phyloP scores from a whole-genome alignment of 1,140 invertebrate genomes.

The Drosophila ananassae region DNA sequence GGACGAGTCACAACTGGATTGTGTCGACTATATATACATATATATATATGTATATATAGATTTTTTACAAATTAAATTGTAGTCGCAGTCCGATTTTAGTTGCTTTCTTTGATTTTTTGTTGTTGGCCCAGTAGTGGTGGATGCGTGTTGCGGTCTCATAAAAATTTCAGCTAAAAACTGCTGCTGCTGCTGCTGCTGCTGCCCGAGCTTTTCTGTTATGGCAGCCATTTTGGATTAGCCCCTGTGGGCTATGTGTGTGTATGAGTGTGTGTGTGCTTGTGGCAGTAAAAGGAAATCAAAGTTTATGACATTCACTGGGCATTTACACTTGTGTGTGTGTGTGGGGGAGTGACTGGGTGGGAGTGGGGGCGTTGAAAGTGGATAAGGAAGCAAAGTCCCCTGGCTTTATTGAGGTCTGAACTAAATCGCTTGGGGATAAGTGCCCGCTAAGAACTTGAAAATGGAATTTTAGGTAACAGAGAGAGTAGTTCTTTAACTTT shows the following conservation, averaged over 20 bases:
- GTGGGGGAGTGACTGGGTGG: neutral
- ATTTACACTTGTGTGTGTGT: constrained; percentile 43
- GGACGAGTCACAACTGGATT: constrained; percentile 27
- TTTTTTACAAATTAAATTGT: constrained; percentile 76
- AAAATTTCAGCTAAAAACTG: constrained; percentile 69
- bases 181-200: constrained; percentile 4
- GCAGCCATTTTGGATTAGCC: constrained; percentile 69
- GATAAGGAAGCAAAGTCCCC: constrained; percentile 20
- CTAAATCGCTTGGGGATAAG: constrained; percentile 7
- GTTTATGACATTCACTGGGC: constrained; percentile 73
- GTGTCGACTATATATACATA: constrained; percentile 13
- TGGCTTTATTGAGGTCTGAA: constrained; percentile 26
- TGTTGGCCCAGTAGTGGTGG: constrained; percentile 15
- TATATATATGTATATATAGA: constrained; percentile 20
- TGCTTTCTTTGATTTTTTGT: constrained; percentile 3
- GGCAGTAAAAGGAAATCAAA: constrained; percentile 67
- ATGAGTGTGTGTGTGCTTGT: constrained; percentile 1
- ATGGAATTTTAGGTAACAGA: neutral
- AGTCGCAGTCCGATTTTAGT: constrained; percentile 68
- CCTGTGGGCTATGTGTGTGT: constrained; percentile 2
- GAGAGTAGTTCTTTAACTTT: neutral
- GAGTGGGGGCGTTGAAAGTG: constrained; percentile 9
- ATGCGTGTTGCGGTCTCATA: constrained; percentile 73
- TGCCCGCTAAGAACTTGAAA: constrained; percentile 2
- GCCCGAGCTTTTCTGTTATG: constrained; percentile 43